phyloP scores from a whole-genome alignment of 2,888 invertebrate species.

The Lasioglossum figueresi region DNA sequence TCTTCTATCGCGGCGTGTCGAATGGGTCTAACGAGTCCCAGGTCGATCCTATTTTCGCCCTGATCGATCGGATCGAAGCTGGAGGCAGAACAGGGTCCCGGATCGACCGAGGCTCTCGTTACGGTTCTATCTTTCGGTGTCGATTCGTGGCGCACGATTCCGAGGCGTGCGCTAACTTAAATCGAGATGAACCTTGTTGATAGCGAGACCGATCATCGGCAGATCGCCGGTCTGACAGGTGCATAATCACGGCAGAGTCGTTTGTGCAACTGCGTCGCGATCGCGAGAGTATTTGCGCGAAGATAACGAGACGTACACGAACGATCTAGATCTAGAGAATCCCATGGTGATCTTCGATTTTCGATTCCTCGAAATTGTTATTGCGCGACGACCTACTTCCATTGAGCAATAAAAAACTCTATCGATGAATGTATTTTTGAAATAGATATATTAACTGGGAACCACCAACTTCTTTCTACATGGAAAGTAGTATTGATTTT shows the following conservation, averaged over 20 bases:
- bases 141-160: slow-evolving; percentile 19
- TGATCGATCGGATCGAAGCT: neutral
- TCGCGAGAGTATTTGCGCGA: slow-evolving; percentile 12
- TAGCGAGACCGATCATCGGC: slow-evolving; percentile 26
- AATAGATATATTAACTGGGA: too few relatives aligned
- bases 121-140: neutral
- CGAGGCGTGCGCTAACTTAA: slow-evolving; percentile 25
- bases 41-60: neutral
- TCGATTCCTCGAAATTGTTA: slow-evolving; percentile 16
- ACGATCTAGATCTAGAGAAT: neutral
- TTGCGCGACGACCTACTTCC: slow-evolving; percentile 17
- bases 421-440: too few relatives aligned
- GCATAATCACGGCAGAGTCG: slow-evolving; percentile 51
- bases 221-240: slow-evolving; percentile 39
- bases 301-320: slow-evolving; percentile 25
- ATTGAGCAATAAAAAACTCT: slow-evolving; percentile 23
- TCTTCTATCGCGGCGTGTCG: slow-evolving; percentile 14
- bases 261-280: slow-evolving; percentile 30
- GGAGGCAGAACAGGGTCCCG: neutral
- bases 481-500: too few relatives aligned
- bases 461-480: too few relatives aligned
- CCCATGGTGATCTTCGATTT: neutral
- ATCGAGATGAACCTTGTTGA: slow-evolving; percentile 42
- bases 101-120: neutral
- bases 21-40: slow-evolving; percentile 37